A percentile compares a stretch with the other conserved stretches of the same genome.
Conservation (phyloP, 2,113 vertebrate genomes). For the Cichladusa arquata region DNA sequence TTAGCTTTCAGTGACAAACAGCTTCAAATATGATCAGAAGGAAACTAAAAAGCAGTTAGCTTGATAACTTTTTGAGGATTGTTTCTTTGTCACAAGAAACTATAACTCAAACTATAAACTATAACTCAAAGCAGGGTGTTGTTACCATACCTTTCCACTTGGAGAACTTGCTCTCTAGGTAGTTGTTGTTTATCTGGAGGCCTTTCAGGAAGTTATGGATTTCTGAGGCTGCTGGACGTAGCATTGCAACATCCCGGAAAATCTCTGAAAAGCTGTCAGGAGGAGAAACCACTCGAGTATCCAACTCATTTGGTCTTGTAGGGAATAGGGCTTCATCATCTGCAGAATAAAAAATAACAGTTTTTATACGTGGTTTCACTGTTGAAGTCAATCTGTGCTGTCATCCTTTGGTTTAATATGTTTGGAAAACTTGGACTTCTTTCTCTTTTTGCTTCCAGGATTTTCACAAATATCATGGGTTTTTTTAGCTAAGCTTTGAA, state of each 20-base stretch:
- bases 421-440: not conserved
- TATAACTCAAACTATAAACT: not conserved
- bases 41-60: not conserved
- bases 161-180: conserved; percentile 71
- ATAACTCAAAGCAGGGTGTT: not conserved
- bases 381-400: not conserved
- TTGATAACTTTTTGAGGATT: not conserved
- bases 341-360: not conserved
- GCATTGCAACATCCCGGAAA: conserved; percentile 68
- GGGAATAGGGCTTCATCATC: conserved; percentile 65
- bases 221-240: conserved; percentile 73
- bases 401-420: not conserved
- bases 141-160: conserved; percentile 75
- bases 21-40: not conserved
- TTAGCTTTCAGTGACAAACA: not conserved
- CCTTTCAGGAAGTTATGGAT: conserved; percentile 77
- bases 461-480: not conserved
- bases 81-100: not conserved
- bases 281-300: conserved; percentile 67
- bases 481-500: not conserved
- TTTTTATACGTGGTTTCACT: not conserved
- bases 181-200: conserved; percentile 70
- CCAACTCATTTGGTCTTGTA: conserved; percentile 59
- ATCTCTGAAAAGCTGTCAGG: conserved; percentile 62
- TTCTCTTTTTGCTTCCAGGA: not conserved